Percentiles rank a stretch among this genome's conserved stretches.
phyloP scores from a whole-genome alignment of 2,888 invertebrate genomes.

The Arctia plantaginis region DNA sequence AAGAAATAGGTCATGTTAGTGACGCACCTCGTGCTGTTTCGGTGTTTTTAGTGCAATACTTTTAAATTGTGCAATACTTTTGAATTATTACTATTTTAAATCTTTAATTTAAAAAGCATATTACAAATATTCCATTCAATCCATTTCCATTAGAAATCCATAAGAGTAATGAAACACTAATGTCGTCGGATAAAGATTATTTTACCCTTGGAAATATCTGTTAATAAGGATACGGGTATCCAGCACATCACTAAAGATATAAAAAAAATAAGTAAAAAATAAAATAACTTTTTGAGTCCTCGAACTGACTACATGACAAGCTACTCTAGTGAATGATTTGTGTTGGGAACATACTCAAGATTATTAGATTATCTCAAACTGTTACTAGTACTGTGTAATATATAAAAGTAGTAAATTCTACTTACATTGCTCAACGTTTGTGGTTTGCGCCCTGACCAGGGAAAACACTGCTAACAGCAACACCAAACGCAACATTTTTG shows the following conservation, averaged over 20 bases:
- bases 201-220: background rate
- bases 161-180: too few relatives aligned
- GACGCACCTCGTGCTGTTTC: too few relatives aligned
- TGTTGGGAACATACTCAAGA: background rate
- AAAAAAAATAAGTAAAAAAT: too few relatives aligned
- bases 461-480: slow-evolving; percentile 34
- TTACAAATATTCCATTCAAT: too few relatives aligned
- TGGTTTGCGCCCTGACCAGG: slow-evolving; percentile 32
- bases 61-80: too few relatives aligned
- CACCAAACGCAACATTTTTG: slow-evolving; percentile 36
- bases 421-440: slow-evolving; percentile 47
- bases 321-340: background rate
- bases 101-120: too few relatives aligned
- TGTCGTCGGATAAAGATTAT: too few relatives aligned
- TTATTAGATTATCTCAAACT: background rate
- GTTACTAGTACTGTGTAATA: background rate
- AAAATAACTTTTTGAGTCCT: too few relatives aligned
- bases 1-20: too few relatives aligned
- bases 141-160: too few relatives aligned
- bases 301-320: background rate
- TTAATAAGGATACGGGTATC: background rate
- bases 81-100: too few relatives aligned
- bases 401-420: background rate
- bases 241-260: background rate
- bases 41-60: too few relatives aligned